A percentile compares a stretch with the other conserved stretches of the same genome.
Conservation (phyloP, 2,797 vertebrate species). For the Mycteria americana region DNA sequence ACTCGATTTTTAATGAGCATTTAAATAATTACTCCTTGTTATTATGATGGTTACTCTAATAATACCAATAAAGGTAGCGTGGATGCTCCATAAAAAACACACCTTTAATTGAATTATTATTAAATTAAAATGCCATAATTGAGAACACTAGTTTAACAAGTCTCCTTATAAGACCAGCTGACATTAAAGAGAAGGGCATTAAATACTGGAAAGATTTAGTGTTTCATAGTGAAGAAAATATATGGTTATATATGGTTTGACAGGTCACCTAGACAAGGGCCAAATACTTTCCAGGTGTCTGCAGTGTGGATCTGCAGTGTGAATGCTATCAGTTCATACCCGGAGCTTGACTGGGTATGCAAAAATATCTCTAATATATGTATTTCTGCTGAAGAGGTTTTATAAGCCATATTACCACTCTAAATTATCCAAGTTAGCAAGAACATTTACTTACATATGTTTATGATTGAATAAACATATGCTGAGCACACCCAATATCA, state of each 20-base stretch:
- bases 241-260: background rate
- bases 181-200: slow-evolving; percentile 22
- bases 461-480: background rate
- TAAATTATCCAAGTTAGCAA: background rate
- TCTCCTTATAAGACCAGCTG: slow-evolving; percentile 37
- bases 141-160: slow-evolving; percentile 44
- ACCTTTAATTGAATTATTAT: slow-evolving; percentile 68
- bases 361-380: background rate
- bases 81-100: slow-evolving; percentile 63
- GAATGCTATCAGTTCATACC: background rate
- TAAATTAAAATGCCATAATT: slow-evolving; percentile 60
- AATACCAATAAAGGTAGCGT: slow-evolving; percentile 60
- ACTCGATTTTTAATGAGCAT: slow-evolving; percentile 53
- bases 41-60: slow-evolving; percentile 52
- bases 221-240: slow-evolving; percentile 26
- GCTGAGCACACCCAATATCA: background rate
- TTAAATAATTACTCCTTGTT: slow-evolving; percentile 67
- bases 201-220: slow-evolving; percentile 3
- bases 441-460: background rate
- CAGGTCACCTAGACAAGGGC: background rate
- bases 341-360: background rate
- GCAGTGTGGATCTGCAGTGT: background rate
- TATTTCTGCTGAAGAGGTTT: background rate
- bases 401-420: background rate
- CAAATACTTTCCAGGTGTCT: slow-evolving; percentile 16